A percentile compares a stretch with the other conserved stretches of the same genome.
Conservation (phyloP, 2,113 vertebrate genomes). For the Hemiscyllium ocellatum region DNA sequence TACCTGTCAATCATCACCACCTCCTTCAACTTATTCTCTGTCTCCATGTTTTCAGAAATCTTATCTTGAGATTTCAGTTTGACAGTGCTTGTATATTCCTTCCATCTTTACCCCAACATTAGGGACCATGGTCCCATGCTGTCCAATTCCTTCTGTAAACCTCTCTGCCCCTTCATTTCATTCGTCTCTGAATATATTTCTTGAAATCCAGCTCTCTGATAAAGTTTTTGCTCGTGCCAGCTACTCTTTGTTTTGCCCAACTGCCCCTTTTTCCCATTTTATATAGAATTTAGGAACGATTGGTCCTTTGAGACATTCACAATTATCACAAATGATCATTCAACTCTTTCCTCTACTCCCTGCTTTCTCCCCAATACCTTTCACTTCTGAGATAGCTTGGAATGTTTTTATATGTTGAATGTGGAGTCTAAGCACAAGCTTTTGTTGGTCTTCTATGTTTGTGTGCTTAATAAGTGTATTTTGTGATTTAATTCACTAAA, state of each 20-base stretch:
- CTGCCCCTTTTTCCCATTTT: not conserved
- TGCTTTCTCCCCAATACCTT: not conserved
- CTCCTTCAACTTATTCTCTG: not conserved
- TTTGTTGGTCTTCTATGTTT: not conserved
- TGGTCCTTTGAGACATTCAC: too few species aligned
- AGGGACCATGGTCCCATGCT: not conserved
- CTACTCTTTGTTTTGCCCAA: not conserved
- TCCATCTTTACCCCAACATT: not conserved
- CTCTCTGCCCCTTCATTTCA: not conserved
- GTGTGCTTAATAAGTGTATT: not conserved
- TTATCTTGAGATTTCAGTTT: not conserved
- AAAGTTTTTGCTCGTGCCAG: not conserved
- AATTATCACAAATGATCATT: too few species aligned
- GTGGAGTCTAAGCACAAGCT: not conserved
- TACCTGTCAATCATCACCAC: not conserved
- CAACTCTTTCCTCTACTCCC: too few species aligned
- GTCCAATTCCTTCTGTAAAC: not conserved
- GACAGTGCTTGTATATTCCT: not conserved
- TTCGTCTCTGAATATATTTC: not conserved
- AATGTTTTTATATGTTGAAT: not conserved
- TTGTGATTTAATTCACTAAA: not conserved
- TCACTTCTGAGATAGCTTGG: not conserved
- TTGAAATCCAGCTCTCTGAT: not conserved
- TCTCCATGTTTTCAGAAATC: not conserved
- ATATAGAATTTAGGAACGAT: too few species aligned